These are phyloP conservation scores for Fabriciana adippe DNA, from an alignment of 2,888 invertebrate genomes.

Conservation along the genomic window DNA sequence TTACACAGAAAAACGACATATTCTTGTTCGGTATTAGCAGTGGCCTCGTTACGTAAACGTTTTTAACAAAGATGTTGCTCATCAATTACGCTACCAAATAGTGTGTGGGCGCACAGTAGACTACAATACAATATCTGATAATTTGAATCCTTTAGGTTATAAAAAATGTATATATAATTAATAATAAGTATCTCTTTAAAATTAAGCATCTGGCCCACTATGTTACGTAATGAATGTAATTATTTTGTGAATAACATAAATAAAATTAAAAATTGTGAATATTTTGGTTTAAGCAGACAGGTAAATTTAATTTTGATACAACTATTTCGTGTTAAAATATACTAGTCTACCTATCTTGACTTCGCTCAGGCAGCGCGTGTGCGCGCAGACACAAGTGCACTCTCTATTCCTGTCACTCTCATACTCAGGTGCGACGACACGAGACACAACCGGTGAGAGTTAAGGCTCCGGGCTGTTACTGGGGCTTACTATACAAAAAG, in stretches of 20 bases:
- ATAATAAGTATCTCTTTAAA: constrained; percentile 3
- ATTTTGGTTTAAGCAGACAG: neutral
- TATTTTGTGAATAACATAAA: neutral
- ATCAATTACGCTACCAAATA: constrained; percentile 33
- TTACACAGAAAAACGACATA: constrained; percentile 6
- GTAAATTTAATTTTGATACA: too few species aligned
- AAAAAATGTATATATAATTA: constrained; percentile 11
- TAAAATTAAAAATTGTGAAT: neutral
- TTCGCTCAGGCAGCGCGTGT: too few species aligned
- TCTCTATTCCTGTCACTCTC: too few species aligned
- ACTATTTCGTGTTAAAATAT: too few species aligned
- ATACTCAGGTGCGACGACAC: too few species aligned
- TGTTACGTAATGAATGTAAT: constrained; percentile 1
- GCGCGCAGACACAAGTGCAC: too few species aligned
- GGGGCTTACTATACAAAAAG: too few species aligned
- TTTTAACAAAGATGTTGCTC: constrained; percentile 32
- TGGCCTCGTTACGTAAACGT: constrained; percentile 26
- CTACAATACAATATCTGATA: constrained; percentile 32
- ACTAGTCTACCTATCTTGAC: too few species aligned
- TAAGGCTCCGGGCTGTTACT: too few species aligned
- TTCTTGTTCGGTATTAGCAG: constrained; percentile 11
- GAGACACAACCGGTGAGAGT: too few species aligned
- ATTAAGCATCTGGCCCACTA: constrained; percentile 2
- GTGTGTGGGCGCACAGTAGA: constrained; percentile 31
- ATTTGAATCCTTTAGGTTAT: constrained; percentile 22